Conservation (phyloP, 2,797 vertebrate species). For the Microtus californicus region DNA sequence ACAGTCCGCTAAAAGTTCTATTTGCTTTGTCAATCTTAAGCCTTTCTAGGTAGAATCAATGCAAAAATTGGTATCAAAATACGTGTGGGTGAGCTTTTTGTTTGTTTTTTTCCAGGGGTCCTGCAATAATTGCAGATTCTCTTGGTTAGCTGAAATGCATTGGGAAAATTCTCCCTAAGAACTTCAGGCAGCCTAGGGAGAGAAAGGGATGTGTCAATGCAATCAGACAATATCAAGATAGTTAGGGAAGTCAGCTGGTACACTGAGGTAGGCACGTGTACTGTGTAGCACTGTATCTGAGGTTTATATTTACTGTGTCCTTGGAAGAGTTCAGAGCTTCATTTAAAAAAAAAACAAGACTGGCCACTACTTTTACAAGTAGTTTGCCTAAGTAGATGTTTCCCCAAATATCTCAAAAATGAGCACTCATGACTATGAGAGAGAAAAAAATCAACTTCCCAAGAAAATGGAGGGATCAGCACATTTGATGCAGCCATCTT, state of each 20-base stretch:
- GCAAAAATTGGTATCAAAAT: not conserved
- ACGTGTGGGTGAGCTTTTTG: not conserved
- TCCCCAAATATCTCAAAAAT: not conserved
- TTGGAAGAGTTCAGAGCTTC: not conserved
- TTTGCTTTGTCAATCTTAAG: slow-evolving; percentile 14
- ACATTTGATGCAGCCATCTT: not conserved
- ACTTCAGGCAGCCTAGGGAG: not conserved
- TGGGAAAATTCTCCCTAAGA: not conserved
- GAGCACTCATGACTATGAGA: not conserved
- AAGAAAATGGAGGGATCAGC: not conserved
- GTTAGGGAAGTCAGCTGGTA: not conserved
- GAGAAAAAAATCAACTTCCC: not conserved
- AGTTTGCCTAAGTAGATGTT: not conserved
- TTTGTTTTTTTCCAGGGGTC: not conserved
- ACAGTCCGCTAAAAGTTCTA: not conserved
- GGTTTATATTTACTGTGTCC: not conserved
- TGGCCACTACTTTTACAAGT: not conserved
- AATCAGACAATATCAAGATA: not conserved
- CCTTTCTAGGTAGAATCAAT: not conserved
- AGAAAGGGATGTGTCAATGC: not conserved
- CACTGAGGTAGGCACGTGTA: accelerated
- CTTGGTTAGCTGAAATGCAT: not conserved
- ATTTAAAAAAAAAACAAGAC: not conserved
- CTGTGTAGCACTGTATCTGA: too few relatives aligned
- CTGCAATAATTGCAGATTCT: not conserved